A percentile compares a stretch with the other conserved stretches of the same genome.
Evolutionary conservation across 2,888 invertebrate genomes (phyloP).

Genomic region (Aphrophora alni): DNA sequence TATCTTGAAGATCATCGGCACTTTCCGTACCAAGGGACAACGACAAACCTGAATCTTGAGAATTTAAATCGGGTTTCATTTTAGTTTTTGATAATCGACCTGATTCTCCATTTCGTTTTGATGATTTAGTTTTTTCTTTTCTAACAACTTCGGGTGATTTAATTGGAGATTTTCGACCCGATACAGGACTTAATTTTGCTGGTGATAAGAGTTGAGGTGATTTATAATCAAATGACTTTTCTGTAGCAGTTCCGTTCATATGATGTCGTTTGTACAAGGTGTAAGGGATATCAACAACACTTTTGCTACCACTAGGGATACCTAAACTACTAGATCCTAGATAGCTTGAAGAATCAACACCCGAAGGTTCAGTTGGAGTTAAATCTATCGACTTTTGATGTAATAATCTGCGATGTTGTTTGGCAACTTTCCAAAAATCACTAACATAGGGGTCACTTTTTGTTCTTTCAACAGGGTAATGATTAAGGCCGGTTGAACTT

Average conservation of each 20-base stretch:
- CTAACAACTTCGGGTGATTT: constrained; percentile 31
- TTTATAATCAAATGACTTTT: constrained; percentile 41
- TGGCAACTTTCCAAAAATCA: constrained; percentile 64
- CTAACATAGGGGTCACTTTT: constrained; percentile 84
- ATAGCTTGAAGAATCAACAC: constrained; percentile 69
- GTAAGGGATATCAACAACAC: constrained; percentile 79
- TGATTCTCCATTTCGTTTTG: constrained; percentile 37
- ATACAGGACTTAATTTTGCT: constrained; percentile 29
- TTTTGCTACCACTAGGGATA: constrained; percentile 57
- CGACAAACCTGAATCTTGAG: constrained; percentile 52
- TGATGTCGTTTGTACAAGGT: constrained; percentile 84
- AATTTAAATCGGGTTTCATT: constrained; percentile 49
- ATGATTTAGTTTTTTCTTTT: constrained; percentile 40
- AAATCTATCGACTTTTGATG: constrained; percentile 57
- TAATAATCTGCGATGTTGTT: constrained; percentile 61
- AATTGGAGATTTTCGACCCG: constrained; percentile 40
- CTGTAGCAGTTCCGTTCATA: constrained; percentile 81
- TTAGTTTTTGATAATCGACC: constrained; percentile 44
- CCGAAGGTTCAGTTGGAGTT: constrained; percentile 55
- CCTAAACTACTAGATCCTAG: constrained; percentile 76
- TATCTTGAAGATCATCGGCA: constrained; percentile 49
- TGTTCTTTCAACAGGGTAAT: constrained; percentile 64
- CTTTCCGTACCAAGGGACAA: constrained; percentile 50
- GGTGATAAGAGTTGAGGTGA: constrained; percentile 46
- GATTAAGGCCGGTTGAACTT: constrained; percentile 53